A percentile compares a stretch with the other conserved stretches of the same genome.
phyloP scores from a whole-genome alignment of 2,113 vertebrate species.

The Pygoscelis adeliae region DNA sequence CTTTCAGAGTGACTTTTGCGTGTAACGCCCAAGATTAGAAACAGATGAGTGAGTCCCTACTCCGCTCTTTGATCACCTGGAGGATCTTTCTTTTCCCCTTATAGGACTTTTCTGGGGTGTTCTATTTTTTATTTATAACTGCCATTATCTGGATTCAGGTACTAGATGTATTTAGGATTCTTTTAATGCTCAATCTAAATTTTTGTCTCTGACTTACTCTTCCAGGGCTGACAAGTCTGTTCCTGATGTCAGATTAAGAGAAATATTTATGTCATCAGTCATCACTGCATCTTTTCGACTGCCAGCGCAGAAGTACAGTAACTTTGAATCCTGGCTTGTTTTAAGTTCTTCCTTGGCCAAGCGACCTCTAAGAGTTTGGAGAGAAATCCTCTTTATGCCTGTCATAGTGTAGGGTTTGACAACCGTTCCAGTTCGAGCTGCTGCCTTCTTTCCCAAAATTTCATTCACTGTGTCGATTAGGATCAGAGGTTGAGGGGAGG shows the following conservation, averaged over 20 bases:
- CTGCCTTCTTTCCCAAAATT: neutral
- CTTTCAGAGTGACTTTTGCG: neutral
- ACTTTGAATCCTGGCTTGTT: neutral
- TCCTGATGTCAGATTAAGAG: neutral
- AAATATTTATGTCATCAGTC: neutral
- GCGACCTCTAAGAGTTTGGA: neutral
- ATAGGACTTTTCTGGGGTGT: neutral
- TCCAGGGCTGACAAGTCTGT: neutral
- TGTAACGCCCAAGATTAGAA: neutral
- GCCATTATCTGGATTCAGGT: neutral
- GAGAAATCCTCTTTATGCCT: neutral
- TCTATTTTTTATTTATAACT: neutral
- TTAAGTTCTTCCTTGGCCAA: neutral
- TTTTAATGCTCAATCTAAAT: neutral
- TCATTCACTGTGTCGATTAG: neutral
- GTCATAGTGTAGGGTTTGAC: neutral
- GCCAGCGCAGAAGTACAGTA: neutral
- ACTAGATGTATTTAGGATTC: neutral
- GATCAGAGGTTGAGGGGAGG: neutral
- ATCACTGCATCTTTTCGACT: neutral
- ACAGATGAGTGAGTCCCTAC: neutral
- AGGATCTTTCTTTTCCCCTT: neutral
- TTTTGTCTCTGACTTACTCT: neutral
- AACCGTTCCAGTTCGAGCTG: neutral
- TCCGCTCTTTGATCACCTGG: neutral